Evolutionary conservation across 1,140 invertebrate species (phyloP), one percentile per base, ranked within the genome.

Genomic region (Popillia japonica): DNA sequence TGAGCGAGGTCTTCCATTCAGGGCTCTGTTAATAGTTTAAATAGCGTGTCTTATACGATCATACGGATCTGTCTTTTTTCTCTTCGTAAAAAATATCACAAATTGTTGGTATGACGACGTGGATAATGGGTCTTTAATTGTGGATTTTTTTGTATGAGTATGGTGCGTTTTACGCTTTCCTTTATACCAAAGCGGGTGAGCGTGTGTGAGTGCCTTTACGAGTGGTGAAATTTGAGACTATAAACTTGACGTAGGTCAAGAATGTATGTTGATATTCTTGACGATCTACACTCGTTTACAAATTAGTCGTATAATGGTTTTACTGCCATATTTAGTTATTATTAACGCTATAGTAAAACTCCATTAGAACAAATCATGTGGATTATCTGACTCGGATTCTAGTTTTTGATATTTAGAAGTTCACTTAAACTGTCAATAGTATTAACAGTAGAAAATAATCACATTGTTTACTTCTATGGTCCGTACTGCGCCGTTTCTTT

Each of bases 101-200:
- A 64, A 20, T 64, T 64, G 61, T 64, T 64, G 61, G 61, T 27
- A 64, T 20, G 23, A 11, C 61, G 61, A 64, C 22, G 44, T n/a
- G 61, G 61, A 23, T 64, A 64, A 64, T 64, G 61, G 61, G 61
- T 64, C 61, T 20, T 64, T 64, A 64, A 64, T 64, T 64, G 61
- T 64, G 17, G n/a, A 64, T 20, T 64, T 64, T n/a, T 64, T 64
- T 64, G 61, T 64, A 64, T n/a, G n/a, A n/a, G n/a, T n/a, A n/a
- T 22, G n/a, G n/a, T n/a, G n/a, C n/a, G n/a, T n/a, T n/a, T n/a
- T n/a, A n/a, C n/a, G n/a, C n/a, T n/a, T n/a, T n/a, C 22, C 17
- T 64, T 64, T 64, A 20, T 64, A 20, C 17, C 61, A 64, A 20
- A 20, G 61, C 23, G 61, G 17, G 17, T 64, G 10, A 2, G 17